Evolutionary conservation across 2,113 vertebrate genomes (phyloP), one percentile per base, ranked within the genome.

Genomic region (Apus apus): DNA sequence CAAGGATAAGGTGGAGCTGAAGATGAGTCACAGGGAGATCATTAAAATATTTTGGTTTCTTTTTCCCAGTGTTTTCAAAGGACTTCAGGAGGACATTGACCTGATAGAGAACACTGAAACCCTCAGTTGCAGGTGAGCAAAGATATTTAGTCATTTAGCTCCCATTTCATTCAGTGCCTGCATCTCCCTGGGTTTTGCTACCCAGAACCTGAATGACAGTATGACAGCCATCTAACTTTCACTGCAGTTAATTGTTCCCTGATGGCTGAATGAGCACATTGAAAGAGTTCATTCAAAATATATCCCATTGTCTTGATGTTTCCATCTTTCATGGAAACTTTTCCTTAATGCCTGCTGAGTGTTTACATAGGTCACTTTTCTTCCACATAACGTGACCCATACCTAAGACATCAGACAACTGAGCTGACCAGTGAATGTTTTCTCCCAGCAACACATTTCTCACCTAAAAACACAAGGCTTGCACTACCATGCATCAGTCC

Each of bases 201-300:
- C 60, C 10, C 30, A 73, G 58, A 88, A 18, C 26, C 34, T n/a
- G 67, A 88, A 40, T 22, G 56, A 78, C 3, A 3, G 15, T 18
- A 25, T 61, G 5, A 16, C 5, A 3, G 21, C 19, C 48, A 27
- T 32, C 30, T 72, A 82, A 60, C 13, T 72, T 48, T 8, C 7
- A 21, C 45, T 78, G 26, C 30, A 73, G 67, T 48, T 75, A 70
- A 46, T 5, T 70, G 40, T 34, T 82, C 21, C 58, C 50, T 22
- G 13, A 61, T 22, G 36, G 50, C 46, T 85, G 22, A 93, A 78
- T 25, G 29, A 93, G 14, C 10, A 4, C 40, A 51, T 3, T 62
- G 77, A 80, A 94, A 76, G 38, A 76, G 34, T 76, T 61, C 40
- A 82, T 57, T 76, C 53, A 72, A 67, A 93, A 61, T 34, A 45